Evolutionary conservation across 2,888 invertebrate species (phyloP), one percentile per base, ranked within the genome.

Genomic region (Ormia ochracea): DNA sequence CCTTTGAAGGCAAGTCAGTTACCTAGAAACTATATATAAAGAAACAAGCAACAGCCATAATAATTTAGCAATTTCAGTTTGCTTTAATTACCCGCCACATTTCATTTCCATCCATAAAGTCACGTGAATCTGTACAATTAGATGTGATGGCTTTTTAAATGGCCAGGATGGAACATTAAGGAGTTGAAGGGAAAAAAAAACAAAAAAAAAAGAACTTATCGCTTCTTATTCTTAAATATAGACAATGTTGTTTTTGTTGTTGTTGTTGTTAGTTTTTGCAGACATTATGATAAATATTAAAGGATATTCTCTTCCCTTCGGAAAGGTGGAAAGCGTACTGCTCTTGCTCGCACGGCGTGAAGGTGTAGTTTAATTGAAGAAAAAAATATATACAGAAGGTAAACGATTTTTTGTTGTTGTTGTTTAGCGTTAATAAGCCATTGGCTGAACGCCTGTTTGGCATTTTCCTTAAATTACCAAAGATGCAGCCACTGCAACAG

Each of bases 61-160:
- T 88, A 89, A 88, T 88, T 88, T 88, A 85, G 86, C 86, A 88
- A 89, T 89, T 88, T 86, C 85, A 85, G 85, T 85, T 76, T 63
- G 83, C 85, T 88, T 88, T 88, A 88, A 88, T 89, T 88, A 87
- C 88, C 85, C 85, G 86, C 85, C 88, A 88, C 88, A 88, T 89
- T 88, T 89, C 85, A 88, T 88, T 87, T 87, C 84, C 84, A 82
- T 83, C 81, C 59, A 68, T 72, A 80, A 82, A 77, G 75, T 74
- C 80, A 78, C 70, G 78, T 76, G 73, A 63, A 73, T 68, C 50
- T 69, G 50, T 59, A 68, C 68, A 77, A 76, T 75, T 80, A 66
- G 70, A 77, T 59, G 63, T 48, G 76, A 66, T 75, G 81, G 73
- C 19, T 31, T 66, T 66, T 74, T 74, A 74, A 74, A 74, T 74